Base-by-base conservation (phyloP, 2,888 invertebrate species). In the Diploptera punctata region DNA sequence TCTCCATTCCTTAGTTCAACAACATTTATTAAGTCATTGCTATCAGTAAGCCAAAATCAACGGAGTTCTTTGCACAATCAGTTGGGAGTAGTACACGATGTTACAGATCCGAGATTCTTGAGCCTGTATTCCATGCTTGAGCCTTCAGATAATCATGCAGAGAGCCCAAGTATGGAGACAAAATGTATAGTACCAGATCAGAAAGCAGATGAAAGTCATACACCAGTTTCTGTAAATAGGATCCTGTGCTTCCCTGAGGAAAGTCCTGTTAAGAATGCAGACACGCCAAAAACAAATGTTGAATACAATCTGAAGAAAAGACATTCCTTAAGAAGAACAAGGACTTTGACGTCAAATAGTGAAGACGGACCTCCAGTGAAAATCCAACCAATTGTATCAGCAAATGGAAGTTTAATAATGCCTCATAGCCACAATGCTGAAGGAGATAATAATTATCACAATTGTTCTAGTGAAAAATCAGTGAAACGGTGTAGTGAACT, bases 51-150 rank as follows among this genome's bases (percentile, higher is more conserved):
- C 18, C 68, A 31, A 18, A 38, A 24, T 24, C 54, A 24, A 19
- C 31, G 21, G 24, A 21, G 5, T 1, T 19, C 1, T 19, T 18
- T 18, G 18, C 1, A 5, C 0, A 19, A 18, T 4, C 10, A 38
- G 21, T 38, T 68, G 38, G 21, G 33, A 19, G 2, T 54, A 16
- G 7, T 21, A 7, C 75, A 75, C 43, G 76, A 76, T 47, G 68
- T 73, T 1, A 76, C 76, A 0, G 75, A 76, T 26, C 75, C 76
- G 3, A 73, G 72, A 24, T 76, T 76, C 19, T 67, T 75, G 10
- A 72, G 74, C 44, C 52, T 67, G n/a, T 68, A 38, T 24, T 29
- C 67, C 2, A 7, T 62, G 18, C 38, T 47, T 16, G 65, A 43
- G n/a, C 33, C 68, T 5, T 26, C 29, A 16, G 57, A 29, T n/a